Percentiles rank a stretch among this genome's conserved stretches.
Conservation (phyloP, 2,113 vertebrate species). For the Rousettus leschenaultii region DNA sequence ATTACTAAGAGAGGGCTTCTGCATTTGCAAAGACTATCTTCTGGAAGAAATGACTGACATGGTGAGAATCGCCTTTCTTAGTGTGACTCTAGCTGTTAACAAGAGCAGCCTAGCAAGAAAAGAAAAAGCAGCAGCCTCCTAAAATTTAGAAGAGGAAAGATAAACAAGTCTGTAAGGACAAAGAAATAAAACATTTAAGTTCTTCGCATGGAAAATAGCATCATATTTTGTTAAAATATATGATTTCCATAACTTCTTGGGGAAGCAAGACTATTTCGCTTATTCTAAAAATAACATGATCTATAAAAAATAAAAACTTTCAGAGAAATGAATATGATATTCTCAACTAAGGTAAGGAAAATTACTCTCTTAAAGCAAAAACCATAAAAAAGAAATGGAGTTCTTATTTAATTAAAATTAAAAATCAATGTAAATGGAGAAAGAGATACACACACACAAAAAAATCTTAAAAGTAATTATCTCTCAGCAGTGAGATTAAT, state of each 20-base stretch:
- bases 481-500: neutral
- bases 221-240: neutral
- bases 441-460: neutral
- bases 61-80: neutral
- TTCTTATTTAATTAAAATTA: slow-evolving; percentile 12
- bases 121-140: neutral
- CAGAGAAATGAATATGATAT: neutral
- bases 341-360: neutral
- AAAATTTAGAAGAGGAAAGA: neutral
- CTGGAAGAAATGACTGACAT: neutral
- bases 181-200: neutral
- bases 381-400: slow-evolving; percentile 23
- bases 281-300: neutral
- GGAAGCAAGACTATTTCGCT: neutral
- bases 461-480: neutral
- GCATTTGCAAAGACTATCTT: neutral
- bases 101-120: neutral
- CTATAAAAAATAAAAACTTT: neutral
- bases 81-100: neutral
- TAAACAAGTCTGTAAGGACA: neutral
- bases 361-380: neutral
- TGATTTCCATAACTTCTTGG: neutral
- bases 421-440: slow-evolving; percentile 13
- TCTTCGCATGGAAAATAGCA: neutral
- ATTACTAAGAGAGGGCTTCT: neutral